Percentiles rank a stretch among this genome's conserved stretches.
phyloP scores from a whole-genome alignment of 2,888 invertebrate genomes.

The Hipparchia sbordonii region DNA sequence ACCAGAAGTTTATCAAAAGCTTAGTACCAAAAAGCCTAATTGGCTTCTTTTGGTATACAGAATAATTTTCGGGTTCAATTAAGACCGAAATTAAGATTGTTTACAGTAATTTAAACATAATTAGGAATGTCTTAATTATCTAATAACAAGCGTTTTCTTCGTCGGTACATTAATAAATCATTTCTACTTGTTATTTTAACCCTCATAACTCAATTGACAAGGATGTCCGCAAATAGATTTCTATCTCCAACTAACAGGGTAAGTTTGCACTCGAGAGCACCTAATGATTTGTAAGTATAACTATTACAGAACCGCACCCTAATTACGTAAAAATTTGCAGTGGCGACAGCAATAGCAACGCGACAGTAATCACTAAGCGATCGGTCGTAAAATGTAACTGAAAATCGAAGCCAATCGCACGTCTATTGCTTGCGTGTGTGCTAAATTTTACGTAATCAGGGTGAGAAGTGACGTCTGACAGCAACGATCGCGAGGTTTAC shows the following conservation, averaged over 20 bases:
- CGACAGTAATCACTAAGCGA: too few species aligned
- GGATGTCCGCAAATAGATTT: not conserved
- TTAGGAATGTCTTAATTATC: not conserved
- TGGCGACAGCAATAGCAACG: too few species aligned
- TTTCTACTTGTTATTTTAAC: not conserved
- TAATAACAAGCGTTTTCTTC: conserved; percentile 4
- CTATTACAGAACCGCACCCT: too few species aligned
- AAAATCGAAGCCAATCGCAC: too few species aligned
- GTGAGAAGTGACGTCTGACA: too few species aligned
- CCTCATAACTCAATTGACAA: not conserved
- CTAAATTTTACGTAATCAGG: too few species aligned
- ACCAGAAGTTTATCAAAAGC: too few species aligned
- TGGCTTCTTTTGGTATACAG: not conserved
- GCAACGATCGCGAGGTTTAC: too few species aligned
- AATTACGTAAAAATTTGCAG: too few species aligned
- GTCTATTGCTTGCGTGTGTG: too few species aligned
- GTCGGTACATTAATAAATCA: not conserved
- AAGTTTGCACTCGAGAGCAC: not conserved
- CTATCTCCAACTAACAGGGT: not conserved
- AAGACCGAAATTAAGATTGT: not conserved
- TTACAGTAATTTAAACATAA: not conserved
- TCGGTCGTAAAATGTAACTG: too few species aligned
- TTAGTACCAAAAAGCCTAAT: not conserved
- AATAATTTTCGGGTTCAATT: not conserved
- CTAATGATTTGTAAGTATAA: too few species aligned